phyloP scores from a whole-genome alignment of 2,113 vertebrate genomes.

The Rhinoptilus africanus region DNA sequence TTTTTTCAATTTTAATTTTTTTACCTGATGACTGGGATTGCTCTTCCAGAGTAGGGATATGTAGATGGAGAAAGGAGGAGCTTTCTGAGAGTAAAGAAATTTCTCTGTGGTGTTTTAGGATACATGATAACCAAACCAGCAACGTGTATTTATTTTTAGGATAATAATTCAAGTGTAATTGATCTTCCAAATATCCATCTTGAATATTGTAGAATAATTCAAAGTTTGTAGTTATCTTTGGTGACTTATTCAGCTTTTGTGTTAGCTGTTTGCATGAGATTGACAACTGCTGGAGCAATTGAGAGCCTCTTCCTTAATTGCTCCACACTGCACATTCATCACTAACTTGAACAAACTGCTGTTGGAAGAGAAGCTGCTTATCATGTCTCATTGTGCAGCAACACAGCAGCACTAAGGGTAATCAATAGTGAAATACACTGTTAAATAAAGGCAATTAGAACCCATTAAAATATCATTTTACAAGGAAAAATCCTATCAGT shows the following conservation, averaged over 20 bases:
- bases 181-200: neutral
- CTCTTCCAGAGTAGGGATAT: neutral
- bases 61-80: neutral
- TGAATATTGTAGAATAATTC: neutral
- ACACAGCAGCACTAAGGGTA: neutral
- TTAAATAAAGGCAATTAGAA: slow-evolving; percentile 37
- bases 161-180: neutral
- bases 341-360: neutral
- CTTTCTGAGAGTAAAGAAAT: neutral
- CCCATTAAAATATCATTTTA: neutral
- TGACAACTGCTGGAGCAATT: neutral
- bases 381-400: neutral
- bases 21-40: neutral
- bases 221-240: neutral
- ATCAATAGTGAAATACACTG: neutral
- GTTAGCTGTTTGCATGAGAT: neutral
- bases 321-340: neutral
- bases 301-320: neutral
- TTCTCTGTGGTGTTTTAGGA: neutral
- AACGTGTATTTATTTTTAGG: neutral
- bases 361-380: slow-evolving; percentile 2
- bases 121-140: neutral
- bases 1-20: too few relatives aligned
- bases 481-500: neutral
- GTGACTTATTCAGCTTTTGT: neutral